Percentiles rank a stretch among this genome's conserved stretches.
Conservation (phyloP, 2,888 invertebrate genomes). For the Geophilus truncorum region DNA sequence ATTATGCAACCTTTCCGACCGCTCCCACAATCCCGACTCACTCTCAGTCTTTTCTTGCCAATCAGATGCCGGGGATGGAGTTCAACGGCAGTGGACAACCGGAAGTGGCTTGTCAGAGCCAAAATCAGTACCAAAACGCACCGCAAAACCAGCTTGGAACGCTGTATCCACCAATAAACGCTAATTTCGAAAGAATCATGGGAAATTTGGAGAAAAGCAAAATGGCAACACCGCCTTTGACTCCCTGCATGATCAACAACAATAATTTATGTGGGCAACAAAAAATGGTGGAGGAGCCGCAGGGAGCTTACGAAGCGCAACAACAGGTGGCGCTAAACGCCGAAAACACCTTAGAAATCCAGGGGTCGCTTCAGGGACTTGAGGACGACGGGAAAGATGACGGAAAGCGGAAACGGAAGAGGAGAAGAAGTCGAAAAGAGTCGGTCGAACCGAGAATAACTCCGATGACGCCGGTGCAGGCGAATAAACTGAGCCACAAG, state of each 20-base stretch:
- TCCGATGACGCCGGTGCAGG: conserved; percentile 10
- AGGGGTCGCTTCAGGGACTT: not conserved
- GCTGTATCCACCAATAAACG: too few species aligned
- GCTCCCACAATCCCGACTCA: conserved; percentile 34
- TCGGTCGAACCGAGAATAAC: not conserved
- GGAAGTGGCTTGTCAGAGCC: not conserved
- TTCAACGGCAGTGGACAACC: conserved; percentile 9
- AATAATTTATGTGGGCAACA: too few species aligned
- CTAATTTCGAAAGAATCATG: too few species aligned
- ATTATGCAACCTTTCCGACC: conserved; percentile 31
- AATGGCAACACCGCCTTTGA: too few species aligned
- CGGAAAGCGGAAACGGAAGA: conserved; percentile 26
- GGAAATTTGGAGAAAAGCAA: too few species aligned
- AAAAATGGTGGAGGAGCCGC: too few species aligned
- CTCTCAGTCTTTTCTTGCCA: conserved; percentile 36
- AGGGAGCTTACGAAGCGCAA: too few species aligned
- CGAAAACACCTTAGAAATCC: too few species aligned
- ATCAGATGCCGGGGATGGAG: conserved; percentile 32
- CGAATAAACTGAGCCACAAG: conserved; percentile 22
- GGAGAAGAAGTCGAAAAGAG: conserved; percentile 12
- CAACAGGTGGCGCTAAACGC: too few species aligned
- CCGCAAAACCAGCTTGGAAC: too few species aligned
- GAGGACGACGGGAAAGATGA: conserved; percentile 25
- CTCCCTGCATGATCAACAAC: too few species aligned
- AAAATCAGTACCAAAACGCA: not conserved